Percentiles rank a stretch among this genome's conserved stretches.
Evolutionary conservation across 2,888 invertebrate genomes (phyloP).

Genomic region (Pinctada fucata): DNA sequence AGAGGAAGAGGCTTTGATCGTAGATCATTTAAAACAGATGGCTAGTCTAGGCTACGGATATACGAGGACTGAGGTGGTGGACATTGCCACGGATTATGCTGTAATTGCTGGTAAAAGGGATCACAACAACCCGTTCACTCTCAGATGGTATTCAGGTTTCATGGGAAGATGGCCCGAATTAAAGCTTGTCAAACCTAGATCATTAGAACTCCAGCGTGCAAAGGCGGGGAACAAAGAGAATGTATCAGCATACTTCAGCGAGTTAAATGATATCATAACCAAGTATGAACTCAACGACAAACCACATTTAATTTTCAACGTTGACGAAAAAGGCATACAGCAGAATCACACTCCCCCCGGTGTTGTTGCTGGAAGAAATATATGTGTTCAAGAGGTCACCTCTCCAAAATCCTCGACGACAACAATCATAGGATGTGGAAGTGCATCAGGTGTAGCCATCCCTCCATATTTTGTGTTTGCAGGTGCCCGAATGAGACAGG

Average conservation of each 20-base stretch:
- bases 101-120: not conserved
- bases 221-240: conserved; percentile 5
- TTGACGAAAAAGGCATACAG: too few relatives aligned
- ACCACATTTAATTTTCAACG: too few relatives aligned
- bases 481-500: conserved; percentile 15
- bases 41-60: conserved; percentile 4
- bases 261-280: too few relatives aligned
- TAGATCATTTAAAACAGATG: conserved; percentile 6
- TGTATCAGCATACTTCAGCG: conserved; percentile 2
- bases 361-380: conserved; percentile 8
- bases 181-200: too few relatives aligned
- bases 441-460: too few relatives aligned
- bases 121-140: conserved; percentile 1
- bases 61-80: conserved; percentile 1
- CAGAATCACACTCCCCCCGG: conserved; percentile 15
- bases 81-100: conserved; percentile 15
- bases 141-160: not conserved
- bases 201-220: too few relatives aligned
- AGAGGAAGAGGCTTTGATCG: conserved; percentile 1
- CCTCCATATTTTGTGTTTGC: too few relatives aligned
- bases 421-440: too few relatives aligned
- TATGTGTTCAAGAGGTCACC: conserved; percentile 11
- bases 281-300: too few relatives aligned
- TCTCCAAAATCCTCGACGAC: conserved; percentile 6
- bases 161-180: too few relatives aligned